Evolutionary conservation across 2,888 invertebrate species (phyloP), one percentile per base, ranked within the genome.

Genomic region (Pheosia gnoma): DNA sequence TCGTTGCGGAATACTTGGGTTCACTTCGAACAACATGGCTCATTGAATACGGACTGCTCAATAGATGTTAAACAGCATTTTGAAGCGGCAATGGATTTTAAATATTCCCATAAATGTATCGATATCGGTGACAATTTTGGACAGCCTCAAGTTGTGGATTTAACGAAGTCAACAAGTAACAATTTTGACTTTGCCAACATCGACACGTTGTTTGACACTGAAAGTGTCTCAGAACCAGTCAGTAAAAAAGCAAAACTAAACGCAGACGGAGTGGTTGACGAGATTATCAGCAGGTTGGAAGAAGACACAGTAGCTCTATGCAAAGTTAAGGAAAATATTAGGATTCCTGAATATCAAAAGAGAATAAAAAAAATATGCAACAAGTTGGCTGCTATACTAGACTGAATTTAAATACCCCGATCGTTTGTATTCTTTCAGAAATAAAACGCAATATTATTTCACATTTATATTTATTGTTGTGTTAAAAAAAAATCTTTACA

Each of bases 401-500:
- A 81, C 67, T 86, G 66, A 82, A 65, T 59, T 59, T 66, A 60
- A 70, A 61, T n/a, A 25, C 39, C 25, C 37, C 52, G 59, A 65
- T 77, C 70, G 59, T 25, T 25, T 25, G 25, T 25, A 58, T 60
- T 66, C 65, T 4, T n/a, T 13, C 47, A 49, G 13, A 49, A 49
- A 49, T 64, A 53, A 60, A 92, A 91, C 87, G 78, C 87, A 77
- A 74, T 49, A 70, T 37, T 88, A 88, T 90, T 90, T 90, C 91
- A 92, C 93, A 93, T 90, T 92, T 90, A 93, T 91, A 90, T 92
- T 92, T 93, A 93, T 89, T 93, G 90, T 91, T 91, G 92, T 92
- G 91, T 93, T 93, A 92, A 93, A 92, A 25, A 25, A 89, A 93
- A 90, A 88, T 87, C 88, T 92, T 90, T 93, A 93, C 91, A 93